phyloP scores from a whole-genome alignment of 2,797 vertebrate genomes.

The Pitangus sulphuratus region DNA sequence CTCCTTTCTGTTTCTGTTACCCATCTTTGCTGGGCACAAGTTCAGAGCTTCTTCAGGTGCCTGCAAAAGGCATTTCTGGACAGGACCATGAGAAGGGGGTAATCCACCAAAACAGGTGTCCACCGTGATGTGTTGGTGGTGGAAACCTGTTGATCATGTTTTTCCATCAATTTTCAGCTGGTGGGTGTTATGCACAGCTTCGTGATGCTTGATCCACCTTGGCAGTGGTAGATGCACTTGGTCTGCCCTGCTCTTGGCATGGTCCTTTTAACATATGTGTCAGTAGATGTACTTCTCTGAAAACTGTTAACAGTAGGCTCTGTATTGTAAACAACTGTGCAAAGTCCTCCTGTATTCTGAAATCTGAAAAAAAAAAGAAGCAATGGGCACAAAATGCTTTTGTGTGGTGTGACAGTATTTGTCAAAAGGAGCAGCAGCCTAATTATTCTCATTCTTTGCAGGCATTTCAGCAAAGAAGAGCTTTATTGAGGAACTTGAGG shows the following conservation, averaged over 20 bases:
- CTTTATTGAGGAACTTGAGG: not conserved
- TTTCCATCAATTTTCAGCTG: not conserved
- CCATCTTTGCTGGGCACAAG: not conserved
- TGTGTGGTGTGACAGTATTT: not conserved
- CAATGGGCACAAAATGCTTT: not conserved
- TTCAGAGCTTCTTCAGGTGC: not conserved
- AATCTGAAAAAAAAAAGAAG: not conserved
- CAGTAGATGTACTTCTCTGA: not conserved
- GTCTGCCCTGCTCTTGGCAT: not conserved
- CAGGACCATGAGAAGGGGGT: not conserved
- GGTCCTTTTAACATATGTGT: not conserved
- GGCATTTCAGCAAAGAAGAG: not conserved
- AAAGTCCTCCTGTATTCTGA: not conserved
- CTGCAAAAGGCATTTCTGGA: not conserved
- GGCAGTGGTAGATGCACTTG: not conserved
- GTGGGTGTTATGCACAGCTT: not conserved
- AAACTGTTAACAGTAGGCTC: not conserved
- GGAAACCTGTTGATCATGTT: rapidly evolving
- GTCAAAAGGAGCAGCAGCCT: not conserved
- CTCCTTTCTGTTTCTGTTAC: not conserved
- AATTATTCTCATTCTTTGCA: not conserved
- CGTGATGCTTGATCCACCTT: not conserved
- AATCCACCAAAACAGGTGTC: not conserved
- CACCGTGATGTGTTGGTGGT: not conserved
- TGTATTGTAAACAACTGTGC: not conserved